Percentiles rank a stretch among this genome's conserved stretches.
Evolutionary conservation across 2,888 invertebrate species (phyloP).

Genomic region (Pecten maximus): DNA sequence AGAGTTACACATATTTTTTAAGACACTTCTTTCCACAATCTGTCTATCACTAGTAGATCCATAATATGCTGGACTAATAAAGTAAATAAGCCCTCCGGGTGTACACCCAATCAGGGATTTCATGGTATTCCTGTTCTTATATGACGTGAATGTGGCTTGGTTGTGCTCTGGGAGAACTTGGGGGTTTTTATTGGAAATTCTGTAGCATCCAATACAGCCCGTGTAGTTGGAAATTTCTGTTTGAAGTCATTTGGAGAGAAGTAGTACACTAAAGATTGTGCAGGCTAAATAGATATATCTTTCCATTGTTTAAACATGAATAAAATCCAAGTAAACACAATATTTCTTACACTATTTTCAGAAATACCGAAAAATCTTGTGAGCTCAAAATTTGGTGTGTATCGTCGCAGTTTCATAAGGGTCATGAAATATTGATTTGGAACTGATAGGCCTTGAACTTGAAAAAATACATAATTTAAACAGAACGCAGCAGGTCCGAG

Average conservation of each 20-base stretch:
- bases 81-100: constrained; percentile 53
- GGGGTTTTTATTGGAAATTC: constrained; percentile 62
- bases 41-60: constrained; percentile 61
- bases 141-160: constrained; percentile 59
- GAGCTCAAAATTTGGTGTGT: constrained; percentile 52
- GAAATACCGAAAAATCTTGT: constrained; percentile 51
- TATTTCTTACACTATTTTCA: too few species aligned
- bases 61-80: constrained; percentile 52
- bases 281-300: too few species aligned
- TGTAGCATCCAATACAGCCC: constrained; percentile 66
- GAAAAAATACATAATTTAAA: constrained; percentile 45
- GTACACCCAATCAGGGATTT: constrained; percentile 54
- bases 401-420: constrained; percentile 47
- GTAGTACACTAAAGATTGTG: too few species aligned
- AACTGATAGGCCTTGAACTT: constrained; percentile 43
- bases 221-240: too few species aligned
- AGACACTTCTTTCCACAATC: constrained; percentile 55
- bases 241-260: too few species aligned
- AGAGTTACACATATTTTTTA: constrained; percentile 52
- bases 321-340: too few species aligned
- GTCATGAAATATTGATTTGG: constrained; percentile 53
- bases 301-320: too few species aligned
- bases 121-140: constrained; percentile 63
- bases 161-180: constrained; percentile 52
- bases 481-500: constrained; percentile 53